Evolutionary conservation across 2,113 vertebrate genomes (phyloP).

Genomic region (Festucalex cinctus): DNA sequence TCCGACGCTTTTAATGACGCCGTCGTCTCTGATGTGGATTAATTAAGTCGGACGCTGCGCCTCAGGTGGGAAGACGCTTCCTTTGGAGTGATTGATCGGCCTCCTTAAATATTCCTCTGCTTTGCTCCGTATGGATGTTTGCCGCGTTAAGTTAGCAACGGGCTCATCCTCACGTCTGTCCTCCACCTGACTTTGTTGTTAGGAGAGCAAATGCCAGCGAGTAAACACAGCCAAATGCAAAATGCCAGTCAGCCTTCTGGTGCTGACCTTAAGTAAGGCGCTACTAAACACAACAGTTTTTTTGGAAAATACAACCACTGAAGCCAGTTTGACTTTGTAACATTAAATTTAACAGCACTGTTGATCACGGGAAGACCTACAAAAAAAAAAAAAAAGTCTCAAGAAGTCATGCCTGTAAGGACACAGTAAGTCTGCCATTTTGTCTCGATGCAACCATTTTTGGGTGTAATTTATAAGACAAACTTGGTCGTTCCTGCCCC

Average conservation of each 20-base stretch:
- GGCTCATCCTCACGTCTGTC: slow-evolving; percentile 27
- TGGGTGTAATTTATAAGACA: too few species aligned
- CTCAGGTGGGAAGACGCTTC: slow-evolving; percentile 3
- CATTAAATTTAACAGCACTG: background rate
- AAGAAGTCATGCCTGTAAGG: too few species aligned
- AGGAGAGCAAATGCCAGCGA: slow-evolving; percentile 49
- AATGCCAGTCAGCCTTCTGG: slow-evolving; percentile 52
- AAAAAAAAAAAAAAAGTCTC: too few species aligned
- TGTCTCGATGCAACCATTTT: too few species aligned
- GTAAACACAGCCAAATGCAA: slow-evolving; percentile 54
- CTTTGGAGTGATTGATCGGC: slow-evolving; percentile 1
- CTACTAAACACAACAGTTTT: background rate
- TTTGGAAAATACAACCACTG: background rate
- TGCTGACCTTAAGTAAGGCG: slow-evolving; percentile 39
- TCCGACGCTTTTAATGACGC: slow-evolving; percentile 32
- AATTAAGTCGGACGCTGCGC: background rate
- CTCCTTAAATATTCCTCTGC: slow-evolving; percentile 4
- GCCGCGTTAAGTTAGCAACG: slow-evolving; percentile 25
- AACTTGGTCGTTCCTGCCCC: too few species aligned
- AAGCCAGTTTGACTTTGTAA: background rate
- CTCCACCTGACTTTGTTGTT: slow-evolving; percentile 59
- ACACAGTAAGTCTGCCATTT: too few species aligned
- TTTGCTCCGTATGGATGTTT: slow-evolving; percentile 5
- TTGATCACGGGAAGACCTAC: background rate
- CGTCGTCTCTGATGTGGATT: slow-evolving; percentile 3